Evolutionary conservation across 1,140 invertebrate genomes (phyloP).

Genomic region (Pinna nobilis): DNA sequence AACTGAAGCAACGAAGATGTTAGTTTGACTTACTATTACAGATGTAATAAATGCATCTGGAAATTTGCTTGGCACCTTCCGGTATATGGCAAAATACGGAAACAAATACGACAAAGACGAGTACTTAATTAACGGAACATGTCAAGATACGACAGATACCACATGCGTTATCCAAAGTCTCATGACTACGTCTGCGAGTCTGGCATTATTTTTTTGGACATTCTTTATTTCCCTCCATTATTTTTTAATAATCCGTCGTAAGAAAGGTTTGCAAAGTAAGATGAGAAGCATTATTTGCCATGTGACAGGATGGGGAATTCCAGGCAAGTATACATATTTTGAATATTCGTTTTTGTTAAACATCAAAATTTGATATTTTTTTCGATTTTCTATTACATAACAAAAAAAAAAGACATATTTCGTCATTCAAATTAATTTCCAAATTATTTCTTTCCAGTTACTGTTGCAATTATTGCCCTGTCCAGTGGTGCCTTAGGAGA

Average conservation of each 20-base stretch:
- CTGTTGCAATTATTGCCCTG: conserved; percentile 10
- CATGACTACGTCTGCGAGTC: conserved; percentile 38
- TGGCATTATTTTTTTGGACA: conserved; percentile 44
- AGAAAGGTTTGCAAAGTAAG: neutral
- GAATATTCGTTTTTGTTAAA: no score
- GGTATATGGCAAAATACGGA: neutral
- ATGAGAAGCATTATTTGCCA: conserved; percentile 15
- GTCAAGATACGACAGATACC: neutral
- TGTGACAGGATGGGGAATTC: conserved; percentile 27
- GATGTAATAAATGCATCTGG: conserved; percentile 18
- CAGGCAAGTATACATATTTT: conserved; percentile 27
- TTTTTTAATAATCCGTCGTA: conserved; percentile 9
- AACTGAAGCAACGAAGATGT: no score
- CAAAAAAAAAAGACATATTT: no score
- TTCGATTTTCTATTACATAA: no score
- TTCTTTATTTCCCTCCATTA: conserved; percentile 30
- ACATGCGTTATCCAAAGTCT: conserved; percentile 34
- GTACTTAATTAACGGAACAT: neutral
- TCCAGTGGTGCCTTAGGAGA: conserved; percentile 23
- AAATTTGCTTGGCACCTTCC: conserved; percentile 16
- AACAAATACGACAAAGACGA: neutral
- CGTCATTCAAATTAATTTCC: neutral
- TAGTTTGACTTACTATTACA: conserved; percentile 18
- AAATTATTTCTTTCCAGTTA: conserved; percentile 9
- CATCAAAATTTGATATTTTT: no score